phyloP scores from a whole-genome alignment of 2,797 vertebrate genomes.

The Clarias platycephalus region DNA sequence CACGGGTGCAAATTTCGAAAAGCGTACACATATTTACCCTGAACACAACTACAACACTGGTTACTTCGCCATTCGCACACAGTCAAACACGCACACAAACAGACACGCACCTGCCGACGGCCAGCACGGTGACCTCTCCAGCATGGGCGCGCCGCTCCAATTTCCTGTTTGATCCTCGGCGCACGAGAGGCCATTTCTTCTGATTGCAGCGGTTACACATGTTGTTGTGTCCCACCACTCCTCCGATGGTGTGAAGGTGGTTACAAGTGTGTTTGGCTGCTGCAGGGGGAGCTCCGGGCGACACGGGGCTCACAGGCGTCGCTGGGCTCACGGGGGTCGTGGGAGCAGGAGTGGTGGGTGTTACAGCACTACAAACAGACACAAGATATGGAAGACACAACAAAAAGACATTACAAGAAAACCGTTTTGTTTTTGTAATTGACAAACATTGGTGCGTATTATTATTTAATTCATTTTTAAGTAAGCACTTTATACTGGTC shows the following conservation, averaged over 20 bases:
- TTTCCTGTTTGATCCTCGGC: constrained; percentile 70
- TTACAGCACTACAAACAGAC: neutral
- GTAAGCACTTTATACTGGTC: neutral
- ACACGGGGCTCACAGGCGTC: constrained; percentile 74
- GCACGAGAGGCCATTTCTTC: constrained; percentile 89
- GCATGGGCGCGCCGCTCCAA: constrained; percentile 72
- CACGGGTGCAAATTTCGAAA: neutral
- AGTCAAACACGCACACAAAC: constrained; percentile 42
- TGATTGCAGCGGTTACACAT: constrained; percentile 89
- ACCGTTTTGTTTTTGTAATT: neutral
- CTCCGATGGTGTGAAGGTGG: constrained; percentile 92
- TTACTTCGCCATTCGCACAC: constrained; percentile 8
- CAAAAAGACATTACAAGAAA: neutral
- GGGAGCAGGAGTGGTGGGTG: constrained; percentile 57
- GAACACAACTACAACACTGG: too few species aligned
- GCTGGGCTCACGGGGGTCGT: constrained; percentile 73
- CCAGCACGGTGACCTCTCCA: constrained; percentile 88
- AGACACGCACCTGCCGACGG: constrained; percentile 83
- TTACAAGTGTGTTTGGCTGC: constrained; percentile 83
- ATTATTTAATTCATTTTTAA: neutral
- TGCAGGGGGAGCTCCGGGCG: constrained; percentile 71
- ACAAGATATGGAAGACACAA: neutral
- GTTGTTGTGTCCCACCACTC: constrained; percentile 75
- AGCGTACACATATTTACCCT: constrained; percentile 2
- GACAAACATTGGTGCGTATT: neutral